Percentiles rank a stretch among this genome's conserved stretches.
Evolutionary conservation across 2,113 vertebrate species (phyloP).

Genomic region (Scophthalmus maximus): DNA sequence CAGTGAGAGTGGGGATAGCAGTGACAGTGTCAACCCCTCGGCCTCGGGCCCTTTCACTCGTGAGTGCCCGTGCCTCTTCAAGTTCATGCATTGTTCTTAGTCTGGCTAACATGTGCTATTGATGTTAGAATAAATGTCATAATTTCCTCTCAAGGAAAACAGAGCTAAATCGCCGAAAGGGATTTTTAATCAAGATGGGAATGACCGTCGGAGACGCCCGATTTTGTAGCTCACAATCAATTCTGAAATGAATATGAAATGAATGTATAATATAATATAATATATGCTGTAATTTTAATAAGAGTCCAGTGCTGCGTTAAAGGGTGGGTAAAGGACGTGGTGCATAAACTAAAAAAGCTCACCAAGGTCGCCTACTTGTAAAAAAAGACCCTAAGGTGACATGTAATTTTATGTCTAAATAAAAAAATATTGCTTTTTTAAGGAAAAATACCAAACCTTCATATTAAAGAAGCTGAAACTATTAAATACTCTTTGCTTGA

Average conservation of each 20-base stretch:
- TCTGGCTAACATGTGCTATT: constrained; percentile 15
- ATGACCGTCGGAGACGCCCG: neutral
- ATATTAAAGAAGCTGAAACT: neutral
- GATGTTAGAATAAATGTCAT: constrained; percentile 51
- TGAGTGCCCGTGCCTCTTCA: constrained; percentile 81
- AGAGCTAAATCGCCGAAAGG: constrained; percentile 31
- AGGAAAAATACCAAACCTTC: neutral
- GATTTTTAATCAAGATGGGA: constrained; percentile 36
- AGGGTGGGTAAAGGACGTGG: too few relatives aligned
- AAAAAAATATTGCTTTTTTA: neutral
- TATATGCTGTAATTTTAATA: neutral
- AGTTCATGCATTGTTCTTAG: constrained; percentile 18
- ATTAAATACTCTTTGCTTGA: neutral
- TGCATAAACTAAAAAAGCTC: too few relatives aligned
- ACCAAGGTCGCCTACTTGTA: too few relatives aligned
- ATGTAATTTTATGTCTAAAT: neutral
- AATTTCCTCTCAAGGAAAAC: constrained; percentile 43
- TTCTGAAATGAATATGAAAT: constrained; percentile 30
- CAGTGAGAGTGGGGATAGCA: constrained; percentile 97
- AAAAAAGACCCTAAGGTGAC: neutral
- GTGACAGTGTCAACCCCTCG: constrained; percentile 97
- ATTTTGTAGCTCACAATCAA: constrained; percentile 19
- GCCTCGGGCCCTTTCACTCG: constrained; percentile 92
- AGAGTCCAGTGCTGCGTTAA: constrained; percentile 54
- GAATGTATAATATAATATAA: neutral